Evolutionary conservation across 1,140 invertebrate genomes (phyloP).

Genomic region (Armadillidium nasatum): DNA sequence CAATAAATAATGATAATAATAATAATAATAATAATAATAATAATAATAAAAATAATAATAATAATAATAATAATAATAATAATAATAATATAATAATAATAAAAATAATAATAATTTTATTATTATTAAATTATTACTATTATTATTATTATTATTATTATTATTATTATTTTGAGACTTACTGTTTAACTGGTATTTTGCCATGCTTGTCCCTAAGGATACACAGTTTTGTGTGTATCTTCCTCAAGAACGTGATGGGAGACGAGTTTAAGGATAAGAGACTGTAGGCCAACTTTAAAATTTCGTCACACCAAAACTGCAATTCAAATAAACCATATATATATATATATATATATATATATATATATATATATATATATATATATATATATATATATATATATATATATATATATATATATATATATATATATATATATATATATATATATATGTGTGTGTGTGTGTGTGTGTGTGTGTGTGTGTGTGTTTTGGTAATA

Average conservation of each 20-base stretch:
- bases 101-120: background rate
- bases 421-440: conserved; percentile 6
- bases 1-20: too few species aligned
- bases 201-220: background rate
- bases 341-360: background rate
- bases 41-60: too few species aligned
- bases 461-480: background rate
- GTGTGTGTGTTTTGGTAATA: background rate
- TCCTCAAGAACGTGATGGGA: background rate
- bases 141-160: background rate
- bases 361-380: background rate
- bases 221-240: background rate
- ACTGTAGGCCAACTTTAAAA: background rate
- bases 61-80: background rate
- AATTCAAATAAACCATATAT: background rate
- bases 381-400: background rate
- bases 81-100: background rate
- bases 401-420: background rate
- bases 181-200: background rate
- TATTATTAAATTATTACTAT: background rate
- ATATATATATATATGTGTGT: background rate
- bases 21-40: too few species aligned
- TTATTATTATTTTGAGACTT: background rate
- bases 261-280: background rate
- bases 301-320: background rate